phyloP scores from a whole-genome alignment of 2,888 invertebrate species.

The Alsophila aescularia region DNA sequence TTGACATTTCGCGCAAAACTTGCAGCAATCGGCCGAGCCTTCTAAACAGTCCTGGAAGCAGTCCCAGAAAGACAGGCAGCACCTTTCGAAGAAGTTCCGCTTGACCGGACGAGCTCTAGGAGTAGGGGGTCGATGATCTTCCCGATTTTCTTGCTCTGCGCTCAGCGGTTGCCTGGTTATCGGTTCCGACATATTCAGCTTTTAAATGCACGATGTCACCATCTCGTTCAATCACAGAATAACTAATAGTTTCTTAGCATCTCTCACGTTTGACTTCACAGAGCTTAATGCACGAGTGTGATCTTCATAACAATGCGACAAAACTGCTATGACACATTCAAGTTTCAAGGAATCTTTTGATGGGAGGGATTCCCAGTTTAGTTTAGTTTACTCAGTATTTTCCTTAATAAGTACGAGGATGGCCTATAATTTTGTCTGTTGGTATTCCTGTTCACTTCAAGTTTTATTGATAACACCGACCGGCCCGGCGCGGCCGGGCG shows the following conservation, averaged over 20 bases:
- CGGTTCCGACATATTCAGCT: not conserved
- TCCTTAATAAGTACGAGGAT: too few relatives aligned
- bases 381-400: too few relatives aligned
- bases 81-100: not conserved
- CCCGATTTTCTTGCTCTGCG: not conserved
- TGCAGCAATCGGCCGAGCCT: not conserved
- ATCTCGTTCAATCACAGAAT: too few relatives aligned
- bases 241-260: too few relatives aligned
- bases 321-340: too few relatives aligned
- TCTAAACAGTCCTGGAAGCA: not conserved
- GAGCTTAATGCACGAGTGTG: too few relatives aligned
- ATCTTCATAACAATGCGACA: too few relatives aligned
- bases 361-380: too few relatives aligned
- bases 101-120: not conserved
- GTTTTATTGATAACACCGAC: not conserved
- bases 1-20: not conserved
- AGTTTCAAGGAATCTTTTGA: too few relatives aligned
- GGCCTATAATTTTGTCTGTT: too few relatives aligned
- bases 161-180: slow-evolving; percentile 2
- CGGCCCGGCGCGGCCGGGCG: too few relatives aligned
- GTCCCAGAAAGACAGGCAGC: not conserved
- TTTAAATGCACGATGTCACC: not conserved
- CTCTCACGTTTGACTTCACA: too few relatives aligned
- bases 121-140: not conserved
- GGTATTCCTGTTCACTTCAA: not conserved